These are phyloP conservation scores for Acromyrmex charruanus DNA, from an alignment of 1,140 invertebrate genomes.

Conservation along the genomic window DNA sequence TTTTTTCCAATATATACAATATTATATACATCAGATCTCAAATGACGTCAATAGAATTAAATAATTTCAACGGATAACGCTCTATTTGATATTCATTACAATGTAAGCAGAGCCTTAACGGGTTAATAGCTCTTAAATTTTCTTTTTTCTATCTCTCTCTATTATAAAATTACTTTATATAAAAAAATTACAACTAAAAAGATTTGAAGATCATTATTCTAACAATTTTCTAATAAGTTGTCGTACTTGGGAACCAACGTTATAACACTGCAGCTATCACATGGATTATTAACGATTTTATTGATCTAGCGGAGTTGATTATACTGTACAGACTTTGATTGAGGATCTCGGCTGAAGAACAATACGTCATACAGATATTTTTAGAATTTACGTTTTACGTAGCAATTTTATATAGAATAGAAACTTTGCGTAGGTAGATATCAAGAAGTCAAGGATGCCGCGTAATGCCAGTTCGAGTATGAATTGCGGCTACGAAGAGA, in stretches of 20 bases:
- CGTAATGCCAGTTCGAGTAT: conserved; percentile 68
- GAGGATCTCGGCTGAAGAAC: background rate
- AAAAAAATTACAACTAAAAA: background rate
- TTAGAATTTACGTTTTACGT: background rate
- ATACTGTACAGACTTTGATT: background rate
- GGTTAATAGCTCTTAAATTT: background rate
- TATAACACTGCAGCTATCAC: background rate
- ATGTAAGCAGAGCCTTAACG: no score
- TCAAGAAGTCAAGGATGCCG: conserved; percentile 70
- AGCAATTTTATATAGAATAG: background rate
- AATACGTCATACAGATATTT: background rate
- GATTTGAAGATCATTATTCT: background rate
- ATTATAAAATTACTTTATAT: background rate
- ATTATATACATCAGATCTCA: no score
- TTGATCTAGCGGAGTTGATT: background rate
- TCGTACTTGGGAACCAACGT: background rate
- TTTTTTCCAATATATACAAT: no score
- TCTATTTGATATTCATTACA: no score
- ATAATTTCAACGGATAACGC: no score
- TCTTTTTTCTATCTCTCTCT: background rate
- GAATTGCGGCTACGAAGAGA: conserved; percentile 76
- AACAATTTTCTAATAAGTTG: conserved; percentile 10
- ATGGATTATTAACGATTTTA: conserved; percentile 54
- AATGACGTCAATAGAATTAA: no score
- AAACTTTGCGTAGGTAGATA: conserved; percentile 13